phyloP scores from a whole-genome alignment of 2,113 vertebrate genomes.

The Gorilla gorilla region DNA sequence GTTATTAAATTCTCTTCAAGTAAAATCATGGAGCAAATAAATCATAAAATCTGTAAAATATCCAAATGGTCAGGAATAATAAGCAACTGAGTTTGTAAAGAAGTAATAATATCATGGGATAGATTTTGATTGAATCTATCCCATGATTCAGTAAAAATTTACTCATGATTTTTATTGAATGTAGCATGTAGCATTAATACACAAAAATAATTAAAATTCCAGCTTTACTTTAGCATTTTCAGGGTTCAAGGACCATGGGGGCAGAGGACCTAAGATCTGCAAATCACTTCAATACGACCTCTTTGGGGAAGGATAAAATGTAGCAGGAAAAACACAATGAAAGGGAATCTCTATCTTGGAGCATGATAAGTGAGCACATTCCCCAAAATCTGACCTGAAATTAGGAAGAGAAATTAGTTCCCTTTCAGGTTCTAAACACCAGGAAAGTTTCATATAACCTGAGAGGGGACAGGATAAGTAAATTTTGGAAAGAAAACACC shows the following conservation, averaged over 20 bases:
- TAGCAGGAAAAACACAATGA: not conserved
- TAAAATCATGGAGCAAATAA: slow-evolving; percentile 48
- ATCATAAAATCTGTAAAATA: slow-evolving; percentile 56
- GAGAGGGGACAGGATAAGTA: not conserved
- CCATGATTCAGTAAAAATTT: too few species aligned
- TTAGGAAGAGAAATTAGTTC: not conserved
- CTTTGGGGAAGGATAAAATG: not conserved
- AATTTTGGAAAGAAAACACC: slow-evolving; percentile 6
- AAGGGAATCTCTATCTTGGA: slow-evolving; percentile 1
- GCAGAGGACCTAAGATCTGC: not conserved
- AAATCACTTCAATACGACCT: slow-evolving; percentile 10
- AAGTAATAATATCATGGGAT: not conserved
- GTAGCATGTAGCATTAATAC: not conserved
- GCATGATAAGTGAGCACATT: not conserved
- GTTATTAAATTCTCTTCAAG: slow-evolving; percentile 45
- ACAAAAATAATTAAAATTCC: not conserved
- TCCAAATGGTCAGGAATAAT: not conserved
- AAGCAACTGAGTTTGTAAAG: slow-evolving; percentile 28
- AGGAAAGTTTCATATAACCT: not conserved
- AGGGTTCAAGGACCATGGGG: not conserved
- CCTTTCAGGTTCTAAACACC: not conserved
- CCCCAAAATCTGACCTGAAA: slow-evolving; percentile 15
- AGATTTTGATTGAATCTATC: slow-evolving; percentile 16
- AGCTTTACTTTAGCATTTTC: not conserved
- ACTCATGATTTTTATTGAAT: not conserved